phyloP scores from a whole-genome alignment of 30 jellyfish, hydroid and myxozoan genomes.

The Aurelia sp. region DNA sequence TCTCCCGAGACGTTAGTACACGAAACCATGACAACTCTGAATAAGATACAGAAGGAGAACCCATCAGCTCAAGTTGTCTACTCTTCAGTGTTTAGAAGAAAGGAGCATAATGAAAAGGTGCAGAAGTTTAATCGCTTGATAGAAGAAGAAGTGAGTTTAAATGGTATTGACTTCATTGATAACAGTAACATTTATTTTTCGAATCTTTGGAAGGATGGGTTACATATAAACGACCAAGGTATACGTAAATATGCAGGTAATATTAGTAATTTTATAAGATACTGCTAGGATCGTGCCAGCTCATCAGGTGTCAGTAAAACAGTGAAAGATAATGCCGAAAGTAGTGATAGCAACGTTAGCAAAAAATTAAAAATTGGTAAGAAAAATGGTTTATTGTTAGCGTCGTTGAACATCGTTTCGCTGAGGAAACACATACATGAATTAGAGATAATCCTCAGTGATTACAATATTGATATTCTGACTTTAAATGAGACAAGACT shows the following conservation, averaged over 20 bases:
- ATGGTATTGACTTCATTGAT: not conserved
- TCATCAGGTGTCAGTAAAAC: slow-evolving; percentile 2
- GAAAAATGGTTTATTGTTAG: slow-evolving; percentile 5
- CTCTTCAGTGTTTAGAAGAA: not conserved
- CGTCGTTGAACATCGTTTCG: slow-evolving; percentile 12
- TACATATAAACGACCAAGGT: not conserved
- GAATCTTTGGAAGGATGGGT: slow-evolving; percentile 11
- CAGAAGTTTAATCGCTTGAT: not conserved
- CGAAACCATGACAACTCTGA: not conserved
- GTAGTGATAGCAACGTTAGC: not conserved
- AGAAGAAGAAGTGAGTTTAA: not conserved
- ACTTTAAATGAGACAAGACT: not conserved
- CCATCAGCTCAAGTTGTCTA: not conserved
- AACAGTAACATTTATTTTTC: not conserved
- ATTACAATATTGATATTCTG: slow-evolving; percentile 22
- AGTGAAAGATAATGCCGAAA: not conserved
- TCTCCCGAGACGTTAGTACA: not conserved
- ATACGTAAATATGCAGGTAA: slow-evolving; percentile 10
- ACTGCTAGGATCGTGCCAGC: slow-evolving; percentile 15
- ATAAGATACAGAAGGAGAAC: not conserved
- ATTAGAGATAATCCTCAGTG: slow-evolving; percentile 6
- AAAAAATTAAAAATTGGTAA: not conserved
- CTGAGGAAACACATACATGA: not conserved
- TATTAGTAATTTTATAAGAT: slow-evolving; percentile 4
- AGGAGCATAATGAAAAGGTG: slow-evolving; percentile 12